Base-by-base conservation (phyloP, 2,888 invertebrate genomes). In the Nysson spinosus region DNA sequence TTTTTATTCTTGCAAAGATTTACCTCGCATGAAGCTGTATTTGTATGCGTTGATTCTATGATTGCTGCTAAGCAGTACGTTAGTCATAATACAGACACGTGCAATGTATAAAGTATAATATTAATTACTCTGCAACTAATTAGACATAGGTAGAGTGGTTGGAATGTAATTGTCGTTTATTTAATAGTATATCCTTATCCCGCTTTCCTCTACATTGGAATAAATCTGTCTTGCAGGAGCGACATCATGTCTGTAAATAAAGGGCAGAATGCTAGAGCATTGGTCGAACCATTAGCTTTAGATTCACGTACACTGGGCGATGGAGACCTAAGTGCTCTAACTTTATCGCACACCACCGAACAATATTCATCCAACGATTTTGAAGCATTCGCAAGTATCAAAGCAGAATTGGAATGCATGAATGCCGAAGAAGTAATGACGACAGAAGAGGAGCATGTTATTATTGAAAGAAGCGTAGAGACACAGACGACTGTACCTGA, bases 341-440 rank as follows among this genome's bases (percentile, higher is more conserved):
- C 73, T 35, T 62, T 87, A 6, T 75, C 85, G 0, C 78, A 80
- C 20, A 72, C 26, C 40, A 68, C 63, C 1, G 87, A 86, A 54
- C 85, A 85, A 37, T 87, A 83, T 61, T 54, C 77, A 0, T 71
- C 83, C 3, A 80, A 78, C 43, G 88, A 88, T 22, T 87, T 88
- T 69, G 88, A 88, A 62, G 82, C 86, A 9, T 80, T 88, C 30
- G 88, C 85, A n/a, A 85, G 84, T 50, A 87, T 88, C 54, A 85
- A 88, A 69, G 86, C 87, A 0, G 88, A 88, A 67, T 71, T 88
- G 22, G 87, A 88, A 49, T 84, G 85, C 11, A 86, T 86, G 81
- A 84, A 85, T 40, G 78, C 86, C 0, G 84, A 85, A 51, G 86
- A 86, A 76, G 86, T 86, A n/a, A 83, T 87, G 68, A 81, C 86